Percentiles rank a stretch among this genome's conserved stretches.
Evolutionary conservation across 2,113 vertebrate species (phyloP).

Genomic region (Pygathrix nemaeus): DNA sequence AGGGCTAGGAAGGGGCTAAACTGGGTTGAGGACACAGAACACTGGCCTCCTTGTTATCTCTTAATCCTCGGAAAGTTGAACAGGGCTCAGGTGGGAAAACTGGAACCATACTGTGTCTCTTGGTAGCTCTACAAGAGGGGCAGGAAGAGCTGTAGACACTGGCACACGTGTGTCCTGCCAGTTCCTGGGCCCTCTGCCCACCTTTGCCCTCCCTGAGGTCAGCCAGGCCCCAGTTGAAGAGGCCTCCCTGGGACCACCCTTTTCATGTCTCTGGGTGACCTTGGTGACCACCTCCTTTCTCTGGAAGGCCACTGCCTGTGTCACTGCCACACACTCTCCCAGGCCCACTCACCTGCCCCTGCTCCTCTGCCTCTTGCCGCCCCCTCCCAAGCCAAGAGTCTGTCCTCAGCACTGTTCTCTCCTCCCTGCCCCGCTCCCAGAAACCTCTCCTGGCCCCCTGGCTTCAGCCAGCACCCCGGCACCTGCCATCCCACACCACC

Average conservation of each 20-base stretch:
- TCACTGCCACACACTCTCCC: neutral
- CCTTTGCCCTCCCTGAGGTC: neutral
- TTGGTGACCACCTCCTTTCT: neutral
- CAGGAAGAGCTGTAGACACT: rapidly evolving
- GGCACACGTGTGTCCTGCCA: rapidly evolving
- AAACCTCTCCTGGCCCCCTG: neutral
- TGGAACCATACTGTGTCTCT: neutral
- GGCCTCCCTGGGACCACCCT: neutral
- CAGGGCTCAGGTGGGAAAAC: neutral
- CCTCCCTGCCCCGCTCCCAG: no score
- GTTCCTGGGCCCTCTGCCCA: rapidly evolving
- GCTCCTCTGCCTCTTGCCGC: neutral
- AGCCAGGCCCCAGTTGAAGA: no score
- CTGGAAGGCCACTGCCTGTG: neutral
- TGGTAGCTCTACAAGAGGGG: rapidly evolving
- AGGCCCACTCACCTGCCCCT: neutral
- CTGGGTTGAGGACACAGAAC: neutral
- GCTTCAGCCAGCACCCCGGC: neutral
- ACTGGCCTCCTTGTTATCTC: no score
- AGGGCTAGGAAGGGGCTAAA: neutral
- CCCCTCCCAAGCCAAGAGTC: neutral
- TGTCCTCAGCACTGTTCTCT: rapidly evolving
- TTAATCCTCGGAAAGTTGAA: rapidly evolving
- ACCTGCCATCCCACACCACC: neutral
- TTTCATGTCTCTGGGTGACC: neutral